A percentile compares a stretch with the other conserved stretches of the same genome.
phyloP scores from a whole-genome alignment of 2,888 invertebrate genomes.

The Metopia argyrocephala region DNA sequence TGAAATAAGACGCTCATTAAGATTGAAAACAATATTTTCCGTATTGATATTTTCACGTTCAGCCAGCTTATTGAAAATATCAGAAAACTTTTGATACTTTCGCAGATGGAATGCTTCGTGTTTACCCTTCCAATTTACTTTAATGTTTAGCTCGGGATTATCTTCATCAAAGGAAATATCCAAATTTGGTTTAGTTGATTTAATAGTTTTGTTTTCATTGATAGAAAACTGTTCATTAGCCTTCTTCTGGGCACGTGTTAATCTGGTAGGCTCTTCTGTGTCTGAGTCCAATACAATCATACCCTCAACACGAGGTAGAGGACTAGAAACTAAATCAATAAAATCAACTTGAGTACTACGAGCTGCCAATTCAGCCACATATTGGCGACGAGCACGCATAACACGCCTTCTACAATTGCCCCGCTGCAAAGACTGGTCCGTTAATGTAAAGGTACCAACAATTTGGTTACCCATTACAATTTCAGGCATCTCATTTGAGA shows the following conservation, averaged over 20 bases:
- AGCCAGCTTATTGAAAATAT: constrained; percentile 71
- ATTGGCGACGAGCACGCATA: constrained; percentile 61
- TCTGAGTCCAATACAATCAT: constrained; percentile 70
- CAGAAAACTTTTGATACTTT: constrained; percentile 73
- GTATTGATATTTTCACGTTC: constrained; percentile 69
- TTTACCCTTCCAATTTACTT: constrained; percentile 72
- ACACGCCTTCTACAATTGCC: constrained; percentile 19
- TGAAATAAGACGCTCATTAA: constrained; percentile 69
- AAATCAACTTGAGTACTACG: constrained; percentile 67
- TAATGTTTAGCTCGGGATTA: constrained; percentile 72
- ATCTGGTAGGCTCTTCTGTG: constrained; percentile 51
- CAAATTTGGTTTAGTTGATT: background rate
- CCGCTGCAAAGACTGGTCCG: constrained; percentile 41
- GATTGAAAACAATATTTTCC: constrained; percentile 70
- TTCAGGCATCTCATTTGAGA: background rate
- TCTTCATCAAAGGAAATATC: constrained; percentile 69
- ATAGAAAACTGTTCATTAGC: background rate
- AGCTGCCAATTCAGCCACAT: constrained; percentile 68
- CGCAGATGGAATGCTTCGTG: constrained; percentile 71
- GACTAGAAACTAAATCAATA: constrained; percentile 71
- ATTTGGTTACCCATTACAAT: background rate
- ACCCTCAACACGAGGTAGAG: constrained; percentile 69
- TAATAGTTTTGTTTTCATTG: background rate
- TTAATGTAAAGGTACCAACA: background rate
- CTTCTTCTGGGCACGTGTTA: constrained; percentile 14